Base-by-base conservation (phyloP, 2,888 invertebrate genomes). In the Drosophila meridionalis region DNA sequence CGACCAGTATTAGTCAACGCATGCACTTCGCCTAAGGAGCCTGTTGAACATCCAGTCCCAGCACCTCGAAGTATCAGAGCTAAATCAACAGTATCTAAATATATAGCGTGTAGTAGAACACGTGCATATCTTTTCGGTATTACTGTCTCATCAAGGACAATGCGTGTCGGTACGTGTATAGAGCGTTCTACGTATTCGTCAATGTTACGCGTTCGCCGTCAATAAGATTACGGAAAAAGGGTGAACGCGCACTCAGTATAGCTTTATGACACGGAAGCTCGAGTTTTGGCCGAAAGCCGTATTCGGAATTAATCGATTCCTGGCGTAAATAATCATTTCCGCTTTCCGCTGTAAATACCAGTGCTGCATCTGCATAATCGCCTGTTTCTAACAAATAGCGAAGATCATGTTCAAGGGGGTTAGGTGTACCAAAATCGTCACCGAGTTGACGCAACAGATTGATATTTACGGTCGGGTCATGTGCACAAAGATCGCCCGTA, bases 181-280 rank as follows among this genome's bases (percentile, higher is more conserved):
- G 96, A 95, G 62, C 96, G 94, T 92, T 96, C 96, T 6, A 96
- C 95, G 84, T 96, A 95, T 91, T 96, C 96, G 90, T 96, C 96
- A 43, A 96, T 96, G 45, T 95, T 96, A 73, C 96, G 94, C 47
- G 95, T 95, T 73, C 97, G 78, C 97, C 94, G 90, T 96, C 95
- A 85, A 97, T 95, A 73, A 97, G 94, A 93, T 96, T 96, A 69
- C 97, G 92, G 94, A 99, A 98, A 94, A 98, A 99, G 8, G 98
- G 96, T n/a, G 98, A 98, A 76, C 99, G 94, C 8, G 99, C 98
- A 53, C 98, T 98, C 42, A 99, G 94, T 88, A 99, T 96, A 32
- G 98, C 96, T 91, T 97, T 96, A 93, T 99, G 99, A 93, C 98
- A 98, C 34, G 97, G 97, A 92, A 98, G 94, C 93, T 98, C 98